Evolutionary conservation across 2,797 vertebrate species (phyloP).

Genomic region (Lophotriccus pileatus): DNA sequence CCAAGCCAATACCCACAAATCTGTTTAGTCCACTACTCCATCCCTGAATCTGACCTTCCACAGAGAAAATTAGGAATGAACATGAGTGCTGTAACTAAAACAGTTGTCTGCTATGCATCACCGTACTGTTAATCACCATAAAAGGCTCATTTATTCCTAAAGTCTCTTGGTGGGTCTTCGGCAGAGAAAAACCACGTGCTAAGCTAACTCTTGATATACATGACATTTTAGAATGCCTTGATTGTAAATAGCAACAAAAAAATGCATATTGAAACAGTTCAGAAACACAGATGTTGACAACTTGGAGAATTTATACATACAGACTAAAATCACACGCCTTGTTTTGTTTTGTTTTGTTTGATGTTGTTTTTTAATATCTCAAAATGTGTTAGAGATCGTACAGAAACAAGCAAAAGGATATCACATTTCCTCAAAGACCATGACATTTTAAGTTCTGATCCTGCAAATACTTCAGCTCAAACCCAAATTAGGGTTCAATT

Average conservation of each 20-base stretch:
- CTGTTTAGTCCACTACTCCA: not conserved
- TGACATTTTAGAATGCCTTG: not conserved
- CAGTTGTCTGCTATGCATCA: slow-evolving; percentile 10
- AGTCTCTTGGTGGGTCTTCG: not conserved
- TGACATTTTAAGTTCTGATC: not conserved
- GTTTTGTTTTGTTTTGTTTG: not conserved
- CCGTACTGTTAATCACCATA: not conserved
- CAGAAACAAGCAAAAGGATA: not conserved
- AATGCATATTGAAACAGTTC: not conserved
- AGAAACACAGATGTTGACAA: not conserved
- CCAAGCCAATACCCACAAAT: not conserved
- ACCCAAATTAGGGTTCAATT: not conserved
- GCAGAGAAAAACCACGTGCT: not conserved
- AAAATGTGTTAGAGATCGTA: not conserved
- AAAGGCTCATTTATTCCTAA: not conserved
- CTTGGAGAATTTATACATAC: not conserved
- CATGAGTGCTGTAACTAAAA: not conserved
- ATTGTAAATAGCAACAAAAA: not conserved
- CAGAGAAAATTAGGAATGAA: not conserved
- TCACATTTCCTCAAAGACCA: not conserved
- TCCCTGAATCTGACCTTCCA: not conserved
- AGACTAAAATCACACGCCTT: not conserved
- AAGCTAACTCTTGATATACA: not conserved
- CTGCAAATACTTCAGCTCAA: not conserved
- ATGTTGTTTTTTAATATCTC: not conserved